Base-by-base conservation (phyloP, 1,140 invertebrate species). In the Drosophila eugracilis region DNA sequence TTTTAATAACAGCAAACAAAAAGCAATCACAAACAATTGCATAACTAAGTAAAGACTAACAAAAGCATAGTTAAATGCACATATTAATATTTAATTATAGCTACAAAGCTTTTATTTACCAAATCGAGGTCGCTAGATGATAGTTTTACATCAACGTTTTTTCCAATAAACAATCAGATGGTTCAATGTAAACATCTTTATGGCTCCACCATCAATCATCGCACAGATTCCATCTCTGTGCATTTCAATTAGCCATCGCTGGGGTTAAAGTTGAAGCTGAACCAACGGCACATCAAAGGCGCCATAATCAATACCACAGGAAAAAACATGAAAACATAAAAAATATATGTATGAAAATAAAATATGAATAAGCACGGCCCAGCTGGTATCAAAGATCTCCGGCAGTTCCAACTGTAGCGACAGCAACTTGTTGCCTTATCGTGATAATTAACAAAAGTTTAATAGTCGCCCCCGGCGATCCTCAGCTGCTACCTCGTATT, bases 371-470 rank as follows among this genome's bases (percentile, higher is more conserved):
- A 53, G 36, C 37, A 44, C n/a, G 66, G 30, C 72, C 21, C 73
- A 67, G 76, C 42, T 32, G 72, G 21, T 32, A 48, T 45, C 24
- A 36, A 36, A 37, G 26, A 44, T 58, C 42, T 19, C 6, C 24
- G 62, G 17, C 26, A 67, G 45, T 52, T 42, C 21, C 44, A 66
- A 50, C 60, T 66, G 37, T 53, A 65, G 60, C 60, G 60, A 28
- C 45, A 41, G 52, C 44, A 72, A 80, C 59, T 53, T 53, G 58
- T 77, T 60, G 67, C 67, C 48, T 62, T 83, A 83, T 83, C 71
- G 75, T 65, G 47, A 79, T 84, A 85, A 84, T 85, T 84, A 84
- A 75, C 53, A 41, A 71, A 60, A 71, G 63, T 55, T 71, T 60
- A 73, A 83, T 66, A 55, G 66, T 58, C 42, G 75, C 58, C 70